Conservation (phyloP, 2,888 invertebrate genomes). For the Pseudococcus longispinus region DNA sequence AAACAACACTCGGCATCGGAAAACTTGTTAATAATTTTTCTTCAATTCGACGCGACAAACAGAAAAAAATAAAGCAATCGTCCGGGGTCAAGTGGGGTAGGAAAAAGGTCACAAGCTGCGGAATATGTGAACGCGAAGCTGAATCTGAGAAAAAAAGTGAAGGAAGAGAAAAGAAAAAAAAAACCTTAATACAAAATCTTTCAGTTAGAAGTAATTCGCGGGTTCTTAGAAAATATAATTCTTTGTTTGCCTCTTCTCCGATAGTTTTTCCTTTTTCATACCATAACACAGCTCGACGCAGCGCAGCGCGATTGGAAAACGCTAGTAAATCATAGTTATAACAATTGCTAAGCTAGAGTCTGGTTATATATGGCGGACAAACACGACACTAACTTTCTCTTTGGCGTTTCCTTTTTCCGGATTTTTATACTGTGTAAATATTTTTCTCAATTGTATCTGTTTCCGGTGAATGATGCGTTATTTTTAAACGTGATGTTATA, state of each 20-base stretch:
- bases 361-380: constrained; percentile 45
- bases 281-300: neutral
- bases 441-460: constrained; percentile 42
- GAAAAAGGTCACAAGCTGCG: constrained; percentile 28
- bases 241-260: constrained; percentile 27
- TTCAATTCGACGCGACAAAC: constrained; percentile 33
- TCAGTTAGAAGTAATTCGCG: constrained; percentile 43
- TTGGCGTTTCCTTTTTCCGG: constrained; percentile 40
- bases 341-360: constrained; percentile 25
- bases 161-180: neutral
- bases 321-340: constrained; percentile 45
- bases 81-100: too few relatives aligned
- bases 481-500: constrained; percentile 40
- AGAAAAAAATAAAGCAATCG: neutral
- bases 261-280: constrained; percentile 32
- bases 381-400: constrained; percentile 44
- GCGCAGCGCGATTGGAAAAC: constrained; percentile 36
- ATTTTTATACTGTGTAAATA: constrained; percentile 45
- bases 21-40: neutral
- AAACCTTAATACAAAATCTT: constrained; percentile 42
- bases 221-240: constrained; percentile 46
- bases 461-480: constrained; percentile 42
- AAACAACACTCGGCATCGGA: neutral
- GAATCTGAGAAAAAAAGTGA: neutral
- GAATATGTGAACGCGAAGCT: neutral